A percentile compares a stretch with the other conserved stretches of the same genome.
These are phyloP conservation scores for Drosophila suzukii DNA, from an alignment of 1,140 invertebrate species.

Conservation along the genomic window DNA sequence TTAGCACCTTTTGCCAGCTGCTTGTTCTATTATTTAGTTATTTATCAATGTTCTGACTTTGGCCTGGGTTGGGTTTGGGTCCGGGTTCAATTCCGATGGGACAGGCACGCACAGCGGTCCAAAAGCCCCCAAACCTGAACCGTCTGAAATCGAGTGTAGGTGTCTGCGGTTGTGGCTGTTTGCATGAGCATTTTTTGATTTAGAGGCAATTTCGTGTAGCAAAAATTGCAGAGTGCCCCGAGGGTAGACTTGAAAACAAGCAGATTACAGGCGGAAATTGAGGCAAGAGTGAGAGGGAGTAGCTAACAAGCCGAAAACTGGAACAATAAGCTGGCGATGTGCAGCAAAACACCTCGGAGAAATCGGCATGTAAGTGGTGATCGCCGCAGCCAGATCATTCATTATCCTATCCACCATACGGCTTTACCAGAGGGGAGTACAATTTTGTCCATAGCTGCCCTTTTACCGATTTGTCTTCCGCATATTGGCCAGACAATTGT, in stretches of 20 bases:
- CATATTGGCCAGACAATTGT: background rate
- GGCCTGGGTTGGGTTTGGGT: background rate
- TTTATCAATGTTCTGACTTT: slow-evolving; percentile 63
- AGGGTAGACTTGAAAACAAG: slow-evolving; percentile 50
- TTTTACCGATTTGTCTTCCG: background rate
- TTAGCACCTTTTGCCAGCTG: slow-evolving; percentile 64
- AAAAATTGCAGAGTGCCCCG: slow-evolving; percentile 64
- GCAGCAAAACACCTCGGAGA: slow-evolving; percentile 21
- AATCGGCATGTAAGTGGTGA: slow-evolving; percentile 17
- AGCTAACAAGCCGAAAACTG: slow-evolving; percentile 53
- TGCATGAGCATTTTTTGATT: slow-evolving; percentile 60
- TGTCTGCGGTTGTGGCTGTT: slow-evolving; percentile 38
- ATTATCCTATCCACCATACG: slow-evolving; percentile 9
- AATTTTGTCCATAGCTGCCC: background rate
- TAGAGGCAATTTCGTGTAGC: slow-evolving; percentile 72
- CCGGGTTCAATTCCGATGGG: slow-evolving; percentile 21
- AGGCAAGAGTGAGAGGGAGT: slow-evolving; percentile 29
- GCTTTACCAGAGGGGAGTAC: slow-evolving; percentile 13
- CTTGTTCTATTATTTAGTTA: slow-evolving; percentile 79
- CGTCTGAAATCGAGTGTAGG: slow-evolving; percentile 35
- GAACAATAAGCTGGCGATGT: slow-evolving; percentile 21
- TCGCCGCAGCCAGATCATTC: slow-evolving; percentile 16
- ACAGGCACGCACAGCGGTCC: slow-evolving; percentile 12
- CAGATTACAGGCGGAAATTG: slow-evolving; percentile 69
- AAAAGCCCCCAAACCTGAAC: slow-evolving; percentile 5